Percentiles rank a stretch among this genome's conserved stretches.
These are phyloP conservation scores for Anthoscopus minutus DNA, from an alignment of 2,113 vertebrate genomes.

Conservation along the genomic window DNA sequence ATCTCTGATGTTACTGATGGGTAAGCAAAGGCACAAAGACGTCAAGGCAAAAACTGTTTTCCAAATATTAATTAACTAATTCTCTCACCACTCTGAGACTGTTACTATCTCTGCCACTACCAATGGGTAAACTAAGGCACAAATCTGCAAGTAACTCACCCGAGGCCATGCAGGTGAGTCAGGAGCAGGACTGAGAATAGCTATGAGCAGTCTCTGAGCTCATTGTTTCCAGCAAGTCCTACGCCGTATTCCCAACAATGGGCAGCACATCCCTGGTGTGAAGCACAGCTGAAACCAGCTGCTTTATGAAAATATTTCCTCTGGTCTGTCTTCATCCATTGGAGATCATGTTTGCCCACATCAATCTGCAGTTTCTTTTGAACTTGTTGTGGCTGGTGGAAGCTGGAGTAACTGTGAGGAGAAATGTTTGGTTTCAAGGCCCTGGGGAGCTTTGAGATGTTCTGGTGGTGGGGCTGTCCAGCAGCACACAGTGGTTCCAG, in stretches of 20 bases:
- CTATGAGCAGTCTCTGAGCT: not conserved
- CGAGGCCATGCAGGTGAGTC: not conserved
- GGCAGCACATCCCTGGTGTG: not conserved
- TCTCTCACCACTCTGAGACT: not conserved
- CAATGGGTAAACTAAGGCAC: slow-evolving; percentile 12
- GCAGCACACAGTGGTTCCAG: not conserved
- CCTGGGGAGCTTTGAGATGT: not conserved
- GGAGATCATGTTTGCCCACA: not conserved
- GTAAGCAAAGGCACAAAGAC: slow-evolving; percentile 54
- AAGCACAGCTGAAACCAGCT: not conserved
- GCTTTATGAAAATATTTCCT: not conserved
- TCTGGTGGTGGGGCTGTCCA: not conserved
- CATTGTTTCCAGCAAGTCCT: not conserved
- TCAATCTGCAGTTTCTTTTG: not conserved
- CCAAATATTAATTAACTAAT: slow-evolving; percentile 61
- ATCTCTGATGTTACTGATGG: slow-evolving; percentile 35
- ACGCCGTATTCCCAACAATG: not conserved
- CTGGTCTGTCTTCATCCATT: not conserved
- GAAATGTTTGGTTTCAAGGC: not conserved
- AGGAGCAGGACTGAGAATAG: slow-evolving; percentile 15
- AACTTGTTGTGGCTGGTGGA: not conserved
- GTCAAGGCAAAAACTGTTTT: slow-evolving; percentile 43
- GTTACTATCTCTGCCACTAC: slow-evolving; percentile 42
- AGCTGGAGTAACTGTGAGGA: not conserved
- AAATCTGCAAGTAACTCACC: not conserved